Conservation (phyloP, 2,797 vertebrate genomes). For the Trachurus trachurus region DNA sequence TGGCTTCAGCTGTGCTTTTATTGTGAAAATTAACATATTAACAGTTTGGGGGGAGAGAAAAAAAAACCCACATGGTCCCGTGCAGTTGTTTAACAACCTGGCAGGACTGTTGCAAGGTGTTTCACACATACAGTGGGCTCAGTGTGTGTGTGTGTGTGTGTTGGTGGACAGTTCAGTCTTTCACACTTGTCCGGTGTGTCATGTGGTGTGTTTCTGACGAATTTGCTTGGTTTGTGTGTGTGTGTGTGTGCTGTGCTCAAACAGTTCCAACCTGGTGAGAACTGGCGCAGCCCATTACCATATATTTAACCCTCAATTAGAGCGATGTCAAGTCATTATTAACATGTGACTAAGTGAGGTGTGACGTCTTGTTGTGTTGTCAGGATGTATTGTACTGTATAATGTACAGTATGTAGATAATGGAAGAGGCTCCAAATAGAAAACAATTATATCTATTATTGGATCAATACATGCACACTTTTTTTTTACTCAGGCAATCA, state of each 20-base stretch:
- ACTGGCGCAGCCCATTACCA: not conserved
- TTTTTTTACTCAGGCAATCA: too few relatives aligned
- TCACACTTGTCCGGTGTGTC: constrained; percentile 67
- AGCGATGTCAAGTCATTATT: not conserved
- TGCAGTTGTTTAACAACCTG: constrained; percentile 45
- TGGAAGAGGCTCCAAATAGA: not conserved
- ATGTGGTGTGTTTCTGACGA: constrained; percentile 56
- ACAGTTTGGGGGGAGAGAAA: constrained; percentile 1
- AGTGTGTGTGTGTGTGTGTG: constrained; percentile 16
- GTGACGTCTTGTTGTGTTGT: not conserved
- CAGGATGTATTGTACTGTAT: not conserved
- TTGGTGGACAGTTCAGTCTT: constrained; percentile 52
- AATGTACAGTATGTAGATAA: not conserved
- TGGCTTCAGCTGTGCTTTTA: not conserved
- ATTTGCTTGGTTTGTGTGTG: constrained; percentile 43
- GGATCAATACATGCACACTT: not conserved
- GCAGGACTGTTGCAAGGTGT: constrained; percentile 43
- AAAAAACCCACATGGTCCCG: constrained; percentile 7
- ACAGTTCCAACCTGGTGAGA: constrained; percentile 3
- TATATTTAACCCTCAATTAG: not conserved
- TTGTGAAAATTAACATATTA: constrained; percentile 1
- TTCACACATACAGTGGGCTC: constrained; percentile 57
- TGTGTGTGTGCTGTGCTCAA: constrained; percentile 17
- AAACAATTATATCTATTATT: not conserved
- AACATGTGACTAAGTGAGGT: not conserved